Conservation (phyloP, 1,140 invertebrate genomes). For the Chlorops oryzae region DNA sequence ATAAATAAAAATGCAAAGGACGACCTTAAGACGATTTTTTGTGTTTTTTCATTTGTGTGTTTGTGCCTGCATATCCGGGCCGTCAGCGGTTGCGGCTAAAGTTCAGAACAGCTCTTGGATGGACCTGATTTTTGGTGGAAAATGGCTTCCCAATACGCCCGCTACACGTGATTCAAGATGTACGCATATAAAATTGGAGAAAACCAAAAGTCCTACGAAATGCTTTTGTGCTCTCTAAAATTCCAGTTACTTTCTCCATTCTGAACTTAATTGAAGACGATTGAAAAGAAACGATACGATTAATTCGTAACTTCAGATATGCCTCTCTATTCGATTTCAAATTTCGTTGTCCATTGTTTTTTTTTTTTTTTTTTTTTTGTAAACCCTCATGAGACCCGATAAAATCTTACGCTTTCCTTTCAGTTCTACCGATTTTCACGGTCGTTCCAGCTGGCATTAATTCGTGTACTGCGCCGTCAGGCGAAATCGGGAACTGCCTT, state of each 20-base stretch:
- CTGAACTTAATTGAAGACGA: no score
- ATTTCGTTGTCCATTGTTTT: no score
- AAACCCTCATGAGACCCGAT: no score
- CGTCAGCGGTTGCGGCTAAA: conserved; percentile 22
- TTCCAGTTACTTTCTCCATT: no score
- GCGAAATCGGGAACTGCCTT: conserved; percentile 72
- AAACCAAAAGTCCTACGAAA: no score
- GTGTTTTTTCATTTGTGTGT: neutral
- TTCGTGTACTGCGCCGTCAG: conserved; percentile 59
- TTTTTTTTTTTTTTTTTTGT: no score
- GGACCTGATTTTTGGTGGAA: conserved; percentile 35
- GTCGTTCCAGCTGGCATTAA: conserved; percentile 67
- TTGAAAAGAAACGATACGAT: no score
- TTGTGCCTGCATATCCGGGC: neutral
- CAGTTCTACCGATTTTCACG: conserved; percentile 69
- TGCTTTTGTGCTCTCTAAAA: no score
- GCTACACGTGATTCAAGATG: conserved; percentile 33
- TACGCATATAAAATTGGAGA: conserved; percentile 20
- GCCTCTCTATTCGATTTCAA: no score
- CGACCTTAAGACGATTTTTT: neutral
- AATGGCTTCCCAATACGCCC: conserved; percentile 25
- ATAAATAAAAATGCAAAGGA: neutral
- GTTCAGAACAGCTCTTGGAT: conserved; percentile 27
- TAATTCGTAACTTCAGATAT: no score
- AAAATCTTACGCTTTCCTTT: no score